Percentiles rank a stretch among this genome's conserved stretches.
phyloP scores from a whole-genome alignment of 2,113 vertebrate genomes.

The Rallus limicola region DNA sequence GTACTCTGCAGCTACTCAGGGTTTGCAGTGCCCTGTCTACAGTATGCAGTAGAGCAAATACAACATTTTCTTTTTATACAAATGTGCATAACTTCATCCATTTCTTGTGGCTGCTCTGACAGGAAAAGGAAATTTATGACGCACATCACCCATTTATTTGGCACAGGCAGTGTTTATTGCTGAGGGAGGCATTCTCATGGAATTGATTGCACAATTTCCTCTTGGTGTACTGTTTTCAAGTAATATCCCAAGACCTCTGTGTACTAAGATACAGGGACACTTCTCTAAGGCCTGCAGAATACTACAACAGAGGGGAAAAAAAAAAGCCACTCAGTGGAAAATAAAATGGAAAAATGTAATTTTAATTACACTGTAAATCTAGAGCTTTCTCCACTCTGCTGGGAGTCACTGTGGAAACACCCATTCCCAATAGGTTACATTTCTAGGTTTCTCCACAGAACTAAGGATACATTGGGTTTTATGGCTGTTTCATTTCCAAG shows the following conservation, averaged over 20 bases:
- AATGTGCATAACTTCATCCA: conserved; percentile 65
- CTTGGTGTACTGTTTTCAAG: conserved; percentile 66
- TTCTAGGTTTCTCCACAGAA: neutral
- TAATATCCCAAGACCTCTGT: conserved; percentile 55
- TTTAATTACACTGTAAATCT: conserved; percentile 55
- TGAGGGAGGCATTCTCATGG: conserved; percentile 58
- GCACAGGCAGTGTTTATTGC: conserved; percentile 62
- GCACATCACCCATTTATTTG: conserved; percentile 69
- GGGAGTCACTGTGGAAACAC: neutral
- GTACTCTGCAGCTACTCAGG: neutral
- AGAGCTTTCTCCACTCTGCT: neutral
- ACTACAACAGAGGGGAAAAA: neutral
- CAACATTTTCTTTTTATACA: conserved; percentile 69
- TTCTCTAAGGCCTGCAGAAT: conserved; percentile 32
- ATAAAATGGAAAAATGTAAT: neutral
- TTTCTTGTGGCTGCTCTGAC: conserved; percentile 62
- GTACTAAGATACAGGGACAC: conserved; percentile 31
- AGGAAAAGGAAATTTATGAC: conserved; percentile 71
- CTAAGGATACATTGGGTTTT: neutral
- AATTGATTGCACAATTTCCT: conserved; percentile 71
- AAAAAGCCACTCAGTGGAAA: neutral
- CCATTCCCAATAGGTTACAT: neutral
- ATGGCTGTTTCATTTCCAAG: neutral
- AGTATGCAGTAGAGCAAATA: conserved; percentile 15
- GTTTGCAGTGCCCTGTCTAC: neutral